Evolutionary conservation across 2,888 invertebrate genomes (phyloP), one percentile per base, ranked within the genome.

Genomic region (Villa cingulata): DNA sequence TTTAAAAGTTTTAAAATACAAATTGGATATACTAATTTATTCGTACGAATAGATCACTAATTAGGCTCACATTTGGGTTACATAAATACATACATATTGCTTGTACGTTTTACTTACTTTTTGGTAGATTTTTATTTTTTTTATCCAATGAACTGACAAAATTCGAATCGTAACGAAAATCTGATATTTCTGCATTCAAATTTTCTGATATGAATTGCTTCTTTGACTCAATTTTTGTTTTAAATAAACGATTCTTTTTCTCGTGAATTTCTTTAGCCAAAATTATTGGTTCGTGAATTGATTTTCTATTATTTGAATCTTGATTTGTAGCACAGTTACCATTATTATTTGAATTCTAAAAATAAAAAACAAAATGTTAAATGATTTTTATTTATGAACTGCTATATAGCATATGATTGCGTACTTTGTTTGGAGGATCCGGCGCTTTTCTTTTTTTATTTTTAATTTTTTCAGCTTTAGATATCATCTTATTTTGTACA

Each of bases 361-460:
- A 27, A 2, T 2, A 27, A 10, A 2, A 10, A 27, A 27, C 9
- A 27, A 6, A 27, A 27, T 27, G 10, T 27, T 27, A 27, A 27
- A 9, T 9, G 10, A 27, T 27, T 27, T n/a, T n/a, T n/a, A n/a
- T n/a, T n/a, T n/a, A n/a, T n/a, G n/a, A n/a, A n/a, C 41, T 16
- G 43, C 16, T 29, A 41, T n/a, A n/a, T n/a, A n/a, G n/a, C n/a
- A 37, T 32, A 42, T 45, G 16, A 41, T 41, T 41, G 40, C 18
- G 37, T 48, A 41, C 42, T 41, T 38, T 43, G 17, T 48, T 50
- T n/a, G 59, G 62, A 3, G 56, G 59, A n/a, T 58, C 54, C 3
- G 86, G 86, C 62, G 85, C 84, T 66, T 86, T 86, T 63, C 86
- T 81, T 58, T 81, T 81, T 59, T 81, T 81, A 48, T 57, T 57